Evolutionary conservation across 2,113 vertebrate species (phyloP).

Genomic region (Beaufortia kweichowensis): DNA sequence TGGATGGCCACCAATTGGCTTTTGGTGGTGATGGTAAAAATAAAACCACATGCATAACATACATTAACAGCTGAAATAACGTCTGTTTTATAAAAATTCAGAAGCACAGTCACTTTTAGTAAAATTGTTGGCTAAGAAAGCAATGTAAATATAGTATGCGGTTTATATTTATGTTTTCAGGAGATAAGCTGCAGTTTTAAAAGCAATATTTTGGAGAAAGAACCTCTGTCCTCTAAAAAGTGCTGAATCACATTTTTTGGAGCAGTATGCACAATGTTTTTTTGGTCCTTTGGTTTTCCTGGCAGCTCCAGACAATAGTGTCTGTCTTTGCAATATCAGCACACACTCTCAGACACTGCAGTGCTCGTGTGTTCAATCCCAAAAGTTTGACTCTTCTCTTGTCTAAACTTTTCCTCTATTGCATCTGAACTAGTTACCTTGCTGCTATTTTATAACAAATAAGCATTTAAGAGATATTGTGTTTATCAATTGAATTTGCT

Average conservation of each 20-base stretch:
- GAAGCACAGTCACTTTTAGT: too few relatives aligned
- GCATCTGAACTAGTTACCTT: too few relatives aligned
- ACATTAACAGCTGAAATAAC: too few relatives aligned
- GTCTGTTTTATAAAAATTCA: too few relatives aligned
- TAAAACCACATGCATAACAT: too few relatives aligned
- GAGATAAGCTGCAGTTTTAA: neutral
- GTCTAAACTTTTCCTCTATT: neutral
- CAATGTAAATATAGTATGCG: too few relatives aligned
- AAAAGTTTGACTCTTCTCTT: neutral
- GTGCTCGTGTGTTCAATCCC: neutral
- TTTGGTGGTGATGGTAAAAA: too few relatives aligned
- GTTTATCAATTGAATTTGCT: neutral
- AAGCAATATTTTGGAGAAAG: conserved; percentile 7
- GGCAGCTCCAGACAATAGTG: conserved; percentile 9
- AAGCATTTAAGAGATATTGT: too few relatives aligned
- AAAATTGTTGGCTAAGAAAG: too few relatives aligned
- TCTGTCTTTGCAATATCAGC: conserved; percentile 13
- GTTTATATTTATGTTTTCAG: too few relatives aligned
- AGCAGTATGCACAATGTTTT: neutral
- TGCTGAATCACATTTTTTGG: conserved; percentile 27
- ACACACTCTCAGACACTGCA: neutral
- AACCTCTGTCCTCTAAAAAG: conserved; percentile 10
- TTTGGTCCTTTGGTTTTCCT: conserved; percentile 1
- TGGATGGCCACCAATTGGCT: too few relatives aligned
- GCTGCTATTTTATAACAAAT: too few relatives aligned